Percentiles rank a stretch among this genome's conserved stretches.
Evolutionary conservation across 2,113 vertebrate genomes (phyloP).

Genomic region (Peromyscus leucopus): DNA sequence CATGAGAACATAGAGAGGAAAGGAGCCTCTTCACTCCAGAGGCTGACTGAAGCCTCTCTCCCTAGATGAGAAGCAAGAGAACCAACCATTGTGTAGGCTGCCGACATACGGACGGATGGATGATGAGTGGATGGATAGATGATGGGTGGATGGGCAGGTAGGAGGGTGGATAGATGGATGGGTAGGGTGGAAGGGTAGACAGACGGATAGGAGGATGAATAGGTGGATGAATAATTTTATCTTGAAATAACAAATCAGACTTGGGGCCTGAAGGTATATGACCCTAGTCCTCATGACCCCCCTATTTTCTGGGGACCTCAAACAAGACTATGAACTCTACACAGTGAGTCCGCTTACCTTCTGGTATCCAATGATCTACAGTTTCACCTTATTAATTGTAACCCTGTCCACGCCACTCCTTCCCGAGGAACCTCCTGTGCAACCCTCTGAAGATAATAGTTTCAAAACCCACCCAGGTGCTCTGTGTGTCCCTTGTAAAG

Average conservation of each 20-base stretch:
- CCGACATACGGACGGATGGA: no score
- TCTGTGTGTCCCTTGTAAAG: neutral
- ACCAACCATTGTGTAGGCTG: neutral
- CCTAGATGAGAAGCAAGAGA: neutral
- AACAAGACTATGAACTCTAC: neutral
- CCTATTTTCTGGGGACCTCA: neutral
- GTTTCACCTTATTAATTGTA: neutral
- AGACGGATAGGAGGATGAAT: rapidly evolving
- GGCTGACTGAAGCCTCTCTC: neutral
- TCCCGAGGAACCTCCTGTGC: neutral
- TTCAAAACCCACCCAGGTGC: neutral
- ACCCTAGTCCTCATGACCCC: neutral
- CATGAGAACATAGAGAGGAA: neutral
- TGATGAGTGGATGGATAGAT: neutral
- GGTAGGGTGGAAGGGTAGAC: neutral
- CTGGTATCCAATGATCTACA: neutral
- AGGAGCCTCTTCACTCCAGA: neutral
- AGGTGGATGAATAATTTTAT: neutral
- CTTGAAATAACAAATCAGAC: neutral
- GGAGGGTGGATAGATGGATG: neutral
- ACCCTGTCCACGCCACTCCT: neutral
- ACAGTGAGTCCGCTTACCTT: no score
- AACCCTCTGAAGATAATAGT: neutral
- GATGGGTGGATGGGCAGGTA: neutral
- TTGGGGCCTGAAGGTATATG: neutral